These are phyloP conservation scores for Netelia melanura DNA, from an alignment of 2,888 invertebrate genomes.

Conservation along the genomic window DNA sequence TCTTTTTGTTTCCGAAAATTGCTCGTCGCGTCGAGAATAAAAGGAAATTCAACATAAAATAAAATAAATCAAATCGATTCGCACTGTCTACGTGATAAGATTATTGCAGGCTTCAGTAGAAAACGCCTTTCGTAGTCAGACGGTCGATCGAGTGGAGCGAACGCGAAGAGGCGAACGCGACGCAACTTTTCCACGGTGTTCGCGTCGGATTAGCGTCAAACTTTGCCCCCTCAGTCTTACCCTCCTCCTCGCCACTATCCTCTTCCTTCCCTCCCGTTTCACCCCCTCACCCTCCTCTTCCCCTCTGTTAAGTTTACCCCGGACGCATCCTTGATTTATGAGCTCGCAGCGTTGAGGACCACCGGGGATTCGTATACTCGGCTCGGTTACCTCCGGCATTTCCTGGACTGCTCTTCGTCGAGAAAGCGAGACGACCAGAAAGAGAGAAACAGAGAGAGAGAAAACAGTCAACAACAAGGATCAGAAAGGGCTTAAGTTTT, in stretches of 20 bases:
- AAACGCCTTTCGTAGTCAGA: conserved; percentile 51
- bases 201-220: conserved; percentile 74
- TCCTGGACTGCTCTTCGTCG: neutral
- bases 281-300: neutral
- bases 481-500: conserved; percentile 63
- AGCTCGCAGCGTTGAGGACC: conserved; percentile 68
- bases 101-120: conserved; percentile 44
- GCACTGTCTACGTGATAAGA: conserved; percentile 39
- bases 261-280: conserved; percentile 21
- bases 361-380: conserved; percentile 61
- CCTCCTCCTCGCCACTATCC: conserved; percentile 11
- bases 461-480: conserved; percentile 60
- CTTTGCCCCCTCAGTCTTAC: conserved; percentile 64
- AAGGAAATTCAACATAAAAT: neutral
- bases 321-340: conserved; percentile 77
- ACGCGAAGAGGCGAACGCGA: conserved; percentile 29
- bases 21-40: too few species aligned
- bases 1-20: too few species aligned
- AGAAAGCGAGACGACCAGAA: conserved; percentile 49
- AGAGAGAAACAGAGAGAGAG: conserved; percentile 11
- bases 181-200: conserved; percentile 60
- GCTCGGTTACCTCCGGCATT: conserved; percentile 52
- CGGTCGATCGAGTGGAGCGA: conserved; percentile 24
- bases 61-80: conserved; percentile 11
- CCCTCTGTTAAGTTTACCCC: conserved; percentile 55